Evolutionary conservation across 53 echinoderm and acorn worm genomes (phyloP), one percentile per base, ranked within the genome.

Genomic region (Astropecten irregularis): DNA sequence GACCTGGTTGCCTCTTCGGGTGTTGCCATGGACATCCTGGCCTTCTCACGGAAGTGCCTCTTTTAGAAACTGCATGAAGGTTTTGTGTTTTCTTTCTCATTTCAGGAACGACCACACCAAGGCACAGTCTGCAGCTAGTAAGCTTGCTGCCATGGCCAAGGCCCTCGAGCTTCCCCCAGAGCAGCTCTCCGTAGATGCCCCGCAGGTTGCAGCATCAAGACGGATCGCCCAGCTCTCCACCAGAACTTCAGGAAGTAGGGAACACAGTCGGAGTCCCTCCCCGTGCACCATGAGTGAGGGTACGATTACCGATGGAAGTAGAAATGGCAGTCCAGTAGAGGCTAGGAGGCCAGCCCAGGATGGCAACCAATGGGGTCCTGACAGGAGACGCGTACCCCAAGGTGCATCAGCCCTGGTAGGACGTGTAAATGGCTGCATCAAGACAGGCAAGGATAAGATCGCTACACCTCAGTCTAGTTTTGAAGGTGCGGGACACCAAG

Each of bases 81-180:
- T n/a, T n/a, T n/a, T n/a, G n/a, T n/a, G n/a, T 64, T 27, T 34
- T 40, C 25, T 14, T 47, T 71, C 21, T 27, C 63, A 34, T n/a
- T 20, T 19, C 76, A 84, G 89, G 56, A 84, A 76, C 44, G 76
- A 84, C 67, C 83, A 82, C n/a, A 58, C 74, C 40, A 63, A 65
- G 64, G 35, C 40, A 23, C 37, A 68, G 50, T 58, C 77, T 4
- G 52, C 90, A 34, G 67, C 79, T 37, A 84, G 76, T 26, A 89
- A 89, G 49, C 77, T 89, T 16, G 85, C 85, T 5, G 79, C 84
- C 28, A 89, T 85, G 90, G 90, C 90, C 40, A 85, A 72, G 48
- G 85, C 90, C 16, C 63, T 89, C 26, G 90, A 89, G 30, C 59
- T 89, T 18, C 69, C 84, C 48, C 85, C 77, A 23, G 90, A 85